Base-by-base conservation (phyloP, 1,140 invertebrate species). In the Thaumetopoea pityocampa region DNA sequence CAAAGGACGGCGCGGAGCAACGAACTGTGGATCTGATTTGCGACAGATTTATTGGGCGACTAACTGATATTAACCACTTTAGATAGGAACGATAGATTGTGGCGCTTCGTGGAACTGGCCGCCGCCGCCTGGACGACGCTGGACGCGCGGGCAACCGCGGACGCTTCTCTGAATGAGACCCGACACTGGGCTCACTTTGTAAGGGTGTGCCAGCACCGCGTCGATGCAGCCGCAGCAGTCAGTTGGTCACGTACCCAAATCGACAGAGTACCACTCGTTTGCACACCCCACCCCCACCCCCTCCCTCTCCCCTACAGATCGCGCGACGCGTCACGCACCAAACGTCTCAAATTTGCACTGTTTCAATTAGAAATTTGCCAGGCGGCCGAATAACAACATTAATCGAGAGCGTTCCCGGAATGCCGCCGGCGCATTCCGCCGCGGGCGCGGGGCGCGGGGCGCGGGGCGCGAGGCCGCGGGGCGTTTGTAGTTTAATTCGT, bases 1-100 rank as follows among this genome's bases (percentile, higher is more conserved):
- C 37, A 27, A 32, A 49, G 46, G 33, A 16, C 27, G 15, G 12
- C 24, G 27, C 32, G 5, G 55, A 53, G 24, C 55, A 64, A 58
- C 50, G 56, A 69, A 67, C 63, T 52, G 38, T 43, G 42, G 40
- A 52, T 50, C 51, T 41, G 51, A 43, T 49, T 43, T 37, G 44
- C 32, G 68, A 71, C 67, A 69, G 63, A 71, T 74, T 74, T 71
- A 73, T 69, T 35, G 60, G 51, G 28, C 40, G 38, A 29, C 41
- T 44, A 51, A 54, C 40, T 47, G 44, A 42, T 42, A 38, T 28
- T 42, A 45, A 48, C 44, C 17, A 48, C 45, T 20, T n/a, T n/a
- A n/a, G n/a, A 37, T 48, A 51, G 51, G 35, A 16, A 14, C 37
- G 37, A 19, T 24, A 37, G 30, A 52, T 50, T 43, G 37, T 61